phyloP scores from a whole-genome alignment of 2,113 vertebrate species.

The Bothrops jararaca region DNA sequence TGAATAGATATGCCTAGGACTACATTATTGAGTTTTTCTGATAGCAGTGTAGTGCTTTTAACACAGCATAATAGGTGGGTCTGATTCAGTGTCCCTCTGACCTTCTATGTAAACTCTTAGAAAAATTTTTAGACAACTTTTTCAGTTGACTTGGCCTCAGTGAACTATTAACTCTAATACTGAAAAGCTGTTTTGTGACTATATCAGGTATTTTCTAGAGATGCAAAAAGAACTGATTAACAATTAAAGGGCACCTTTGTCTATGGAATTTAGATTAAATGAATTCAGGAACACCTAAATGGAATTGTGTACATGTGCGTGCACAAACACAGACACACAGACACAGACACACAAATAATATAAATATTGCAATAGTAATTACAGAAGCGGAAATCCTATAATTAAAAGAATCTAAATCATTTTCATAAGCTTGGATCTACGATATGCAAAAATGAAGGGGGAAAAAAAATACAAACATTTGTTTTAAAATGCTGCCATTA shows the following conservation, averaged over 20 bases:
- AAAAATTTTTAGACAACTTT: not conserved
- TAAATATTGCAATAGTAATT: not conserved
- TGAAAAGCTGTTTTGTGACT: not conserved
- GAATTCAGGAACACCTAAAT: not conserved
- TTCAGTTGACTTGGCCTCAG: not conserved
- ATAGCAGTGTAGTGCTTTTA: conserved; percentile 15
- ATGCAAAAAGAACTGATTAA: not conserved
- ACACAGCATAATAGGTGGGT: conserved; percentile 13
- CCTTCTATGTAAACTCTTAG: not conserved
- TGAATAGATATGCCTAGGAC: not conserved
- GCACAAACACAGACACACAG: not conserved
- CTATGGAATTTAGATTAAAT: not conserved
- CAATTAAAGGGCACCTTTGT: not conserved
- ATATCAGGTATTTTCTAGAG: not conserved
- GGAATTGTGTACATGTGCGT: not conserved
- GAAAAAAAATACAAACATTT: not conserved
- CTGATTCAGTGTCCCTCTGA: not conserved
- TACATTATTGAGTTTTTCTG: not conserved
- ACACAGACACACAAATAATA: too few relatives aligned
- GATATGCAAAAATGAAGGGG: not conserved
- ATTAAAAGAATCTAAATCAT: not conserved
- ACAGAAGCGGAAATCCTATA: not conserved
- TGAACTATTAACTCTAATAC: not conserved
- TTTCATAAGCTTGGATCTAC: not conserved
- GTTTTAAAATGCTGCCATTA: not conserved